Percentiles rank a stretch among this genome's conserved stretches.
phyloP scores from a whole-genome alignment of 2,888 invertebrate genomes.

The Drepana falcataria region DNA sequence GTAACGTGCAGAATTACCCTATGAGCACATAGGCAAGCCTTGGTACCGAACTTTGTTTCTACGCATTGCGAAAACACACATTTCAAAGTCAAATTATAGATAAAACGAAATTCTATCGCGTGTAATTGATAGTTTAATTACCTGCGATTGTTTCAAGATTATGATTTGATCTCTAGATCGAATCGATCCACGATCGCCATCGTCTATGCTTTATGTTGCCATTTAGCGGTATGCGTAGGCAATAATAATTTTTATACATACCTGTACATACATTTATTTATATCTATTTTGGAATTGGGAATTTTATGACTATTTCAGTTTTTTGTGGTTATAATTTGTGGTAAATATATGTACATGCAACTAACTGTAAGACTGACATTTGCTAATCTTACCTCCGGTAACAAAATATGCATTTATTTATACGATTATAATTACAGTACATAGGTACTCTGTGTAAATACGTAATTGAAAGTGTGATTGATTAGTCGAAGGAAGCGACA shows the following conservation, averaged over 20 bases:
- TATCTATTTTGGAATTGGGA: background rate
- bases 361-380: too few species aligned
- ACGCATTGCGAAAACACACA: background rate
- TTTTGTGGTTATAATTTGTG: too few species aligned
- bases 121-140: background rate
- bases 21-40: too few species aligned
- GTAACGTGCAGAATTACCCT: too few species aligned
- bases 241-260: background rate
- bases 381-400: too few species aligned
- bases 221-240: background rate
- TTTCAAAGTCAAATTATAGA: background rate
- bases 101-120: background rate
- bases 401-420: too few species aligned
- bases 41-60: background rate
- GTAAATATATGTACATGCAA: too few species aligned
- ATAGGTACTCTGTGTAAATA: too few species aligned
- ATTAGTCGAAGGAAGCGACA: too few species aligned
- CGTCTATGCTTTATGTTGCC: constrained; percentile 2
- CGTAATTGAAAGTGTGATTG: too few species aligned
- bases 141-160: background rate
- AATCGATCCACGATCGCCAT: background rate
- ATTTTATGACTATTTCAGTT: background rate
- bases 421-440: too few species aligned
- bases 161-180: constrained; percentile 1
- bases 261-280: too few species aligned